Conservation (phyloP, 2,888 invertebrate species). For the Pyrochroa serraticornis region DNA sequence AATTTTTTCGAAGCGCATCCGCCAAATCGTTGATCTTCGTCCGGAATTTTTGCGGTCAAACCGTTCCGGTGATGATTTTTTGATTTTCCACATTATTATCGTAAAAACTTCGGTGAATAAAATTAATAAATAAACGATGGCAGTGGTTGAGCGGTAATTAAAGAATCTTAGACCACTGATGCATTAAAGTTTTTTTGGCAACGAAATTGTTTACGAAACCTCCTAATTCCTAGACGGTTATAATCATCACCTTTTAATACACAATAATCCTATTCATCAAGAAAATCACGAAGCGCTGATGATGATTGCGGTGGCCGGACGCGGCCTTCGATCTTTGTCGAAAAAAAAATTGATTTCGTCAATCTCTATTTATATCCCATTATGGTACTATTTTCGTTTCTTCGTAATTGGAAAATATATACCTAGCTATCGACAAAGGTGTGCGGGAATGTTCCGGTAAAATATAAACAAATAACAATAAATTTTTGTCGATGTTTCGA, state of each 20-base stretch:
- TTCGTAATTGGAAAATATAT: conserved; percentile 26
- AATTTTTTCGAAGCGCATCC: too few species aligned
- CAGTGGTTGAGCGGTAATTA: too few species aligned
- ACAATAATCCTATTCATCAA: conserved; percentile 10
- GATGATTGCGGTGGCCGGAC: conserved; percentile 10
- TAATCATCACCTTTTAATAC: conserved; percentile 2
- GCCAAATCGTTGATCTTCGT: too few species aligned
- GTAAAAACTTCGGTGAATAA: too few species aligned
- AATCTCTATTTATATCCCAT: conserved; percentile 37
- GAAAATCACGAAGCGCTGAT: conserved; percentile 7
- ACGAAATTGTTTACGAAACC: not conserved
- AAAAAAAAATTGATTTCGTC: conserved; percentile 27
- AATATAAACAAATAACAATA: conserved; percentile 20
- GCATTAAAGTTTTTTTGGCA: too few species aligned
- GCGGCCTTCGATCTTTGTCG: conserved; percentile 13
- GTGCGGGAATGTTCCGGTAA: conserved; percentile 20
- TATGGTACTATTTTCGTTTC: conserved; percentile 32
- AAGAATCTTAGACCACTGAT: too few species aligned
- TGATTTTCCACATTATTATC: too few species aligned
- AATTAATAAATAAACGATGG: too few species aligned
- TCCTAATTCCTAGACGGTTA: conserved; percentile 7
- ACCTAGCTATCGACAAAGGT: conserved; percentile 8
- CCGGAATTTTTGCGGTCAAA: too few species aligned
- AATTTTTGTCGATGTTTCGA: conserved; percentile 34
- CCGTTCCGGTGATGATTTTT: too few species aligned